phyloP scores from a whole-genome alignment of 2,888 invertebrate species.

The Scelioninae gen. 1 region DNA sequence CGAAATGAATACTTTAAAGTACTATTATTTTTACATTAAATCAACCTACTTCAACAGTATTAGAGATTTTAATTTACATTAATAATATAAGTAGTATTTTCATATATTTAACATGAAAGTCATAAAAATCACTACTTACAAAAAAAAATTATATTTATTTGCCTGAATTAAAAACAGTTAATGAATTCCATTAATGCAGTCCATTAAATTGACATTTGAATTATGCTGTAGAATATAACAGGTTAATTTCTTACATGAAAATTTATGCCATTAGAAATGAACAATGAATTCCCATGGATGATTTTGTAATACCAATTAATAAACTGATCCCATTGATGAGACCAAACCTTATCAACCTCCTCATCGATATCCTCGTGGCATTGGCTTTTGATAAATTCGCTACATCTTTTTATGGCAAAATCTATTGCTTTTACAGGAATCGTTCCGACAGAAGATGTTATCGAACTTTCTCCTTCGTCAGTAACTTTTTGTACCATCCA shows the following conservation, averaged over 20 bases:
- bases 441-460: slow-evolving; percentile 87
- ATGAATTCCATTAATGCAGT: too few species aligned
- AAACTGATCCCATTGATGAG: slow-evolving; percentile 96
- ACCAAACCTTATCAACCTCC: slow-evolving; percentile 90
- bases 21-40: too few species aligned
- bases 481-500: slow-evolving; percentile 88
- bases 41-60: too few species aligned
- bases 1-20: too few species aligned
- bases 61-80: too few species aligned
- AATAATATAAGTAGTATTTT: too few species aligned
- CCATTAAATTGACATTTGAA: too few species aligned
- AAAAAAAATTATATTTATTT: too few species aligned
- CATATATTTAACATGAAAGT: too few species aligned
- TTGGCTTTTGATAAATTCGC: slow-evolving; percentile 90
- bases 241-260: slow-evolving; percentile 77
- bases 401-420: slow-evolving; percentile 92
- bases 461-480: slow-evolving; percentile 85
- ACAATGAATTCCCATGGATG: slow-evolving; percentile 83
- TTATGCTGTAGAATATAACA: not conserved
- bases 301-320: slow-evolving; percentile 88
- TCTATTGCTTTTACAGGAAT: slow-evolving; percentile 91
- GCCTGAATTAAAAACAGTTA: too few species aligned
- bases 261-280: slow-evolving; percentile 77
- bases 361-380: slow-evolving; percentile 92
- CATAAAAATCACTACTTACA: too few species aligned